Conservation (phyloP, 2,797 vertebrate genomes). For the Sylvia borin region DNA sequence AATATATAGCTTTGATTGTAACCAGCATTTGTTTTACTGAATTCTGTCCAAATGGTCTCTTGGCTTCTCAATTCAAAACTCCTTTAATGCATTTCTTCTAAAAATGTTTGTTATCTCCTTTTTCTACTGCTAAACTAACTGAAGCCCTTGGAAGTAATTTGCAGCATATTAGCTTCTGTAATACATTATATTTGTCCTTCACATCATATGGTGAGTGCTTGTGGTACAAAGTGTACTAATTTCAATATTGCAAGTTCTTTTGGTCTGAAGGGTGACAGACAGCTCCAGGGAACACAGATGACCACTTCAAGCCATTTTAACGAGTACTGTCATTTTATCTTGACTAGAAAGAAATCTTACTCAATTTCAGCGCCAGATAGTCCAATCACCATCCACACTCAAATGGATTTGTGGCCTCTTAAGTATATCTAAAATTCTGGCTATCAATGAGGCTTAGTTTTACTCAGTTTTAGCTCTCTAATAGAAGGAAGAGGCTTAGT, state of each 20-base stretch:
- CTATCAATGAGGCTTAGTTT: neutral
- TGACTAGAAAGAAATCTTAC: conserved; percentile 58
- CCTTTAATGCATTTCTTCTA: conserved; percentile 5
- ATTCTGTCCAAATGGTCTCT: conserved; percentile 5
- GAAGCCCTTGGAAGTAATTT: conserved; percentile 32
- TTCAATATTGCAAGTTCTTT: conserved; percentile 38
- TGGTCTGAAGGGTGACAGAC: conserved; percentile 16
- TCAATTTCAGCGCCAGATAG: conserved; percentile 35
- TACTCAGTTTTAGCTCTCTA: neutral
- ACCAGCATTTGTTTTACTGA: conserved; percentile 34
- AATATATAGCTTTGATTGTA: conserved; percentile 2
- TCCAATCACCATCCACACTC: neutral
- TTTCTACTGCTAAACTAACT: conserved; percentile 17
- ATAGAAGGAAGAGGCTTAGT: neutral
- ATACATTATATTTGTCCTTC: neutral
- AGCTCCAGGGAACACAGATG: conserved; percentile 11
- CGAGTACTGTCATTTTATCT: conserved; percentile 24
- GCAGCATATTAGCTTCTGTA: neutral
- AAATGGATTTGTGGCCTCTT: neutral
- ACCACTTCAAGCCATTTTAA: conserved; percentile 45
- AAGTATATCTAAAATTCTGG: neutral
- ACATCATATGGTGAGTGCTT: neutral
- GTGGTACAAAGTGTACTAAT: conserved; percentile 16
- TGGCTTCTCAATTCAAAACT: conserved; percentile 16
- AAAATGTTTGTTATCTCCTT: conserved; percentile 49